phyloP scores from a whole-genome alignment of 2,888 invertebrate species.

The Monopis laevigella region DNA sequence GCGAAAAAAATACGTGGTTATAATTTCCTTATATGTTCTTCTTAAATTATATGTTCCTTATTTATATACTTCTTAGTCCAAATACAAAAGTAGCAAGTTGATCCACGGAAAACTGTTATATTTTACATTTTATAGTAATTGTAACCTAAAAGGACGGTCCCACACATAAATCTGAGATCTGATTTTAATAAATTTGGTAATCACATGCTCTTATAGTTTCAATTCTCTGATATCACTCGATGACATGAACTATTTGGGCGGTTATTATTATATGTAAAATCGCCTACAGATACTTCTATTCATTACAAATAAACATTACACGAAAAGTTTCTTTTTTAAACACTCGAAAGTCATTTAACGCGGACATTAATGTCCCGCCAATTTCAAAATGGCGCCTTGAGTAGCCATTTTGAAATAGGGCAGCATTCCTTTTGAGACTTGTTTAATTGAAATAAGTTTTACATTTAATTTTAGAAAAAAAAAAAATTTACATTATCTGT shows the following conservation, averaged over 20 bases:
- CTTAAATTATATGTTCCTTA: too few relatives aligned
- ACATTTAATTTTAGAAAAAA: too few relatives aligned
- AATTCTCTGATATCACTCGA: constrained; percentile 11
- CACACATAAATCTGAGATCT: constrained; percentile 60
- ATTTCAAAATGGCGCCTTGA: too few relatives aligned
- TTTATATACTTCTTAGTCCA: too few relatives aligned
- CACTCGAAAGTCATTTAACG: too few relatives aligned
- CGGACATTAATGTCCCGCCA: too few relatives aligned
- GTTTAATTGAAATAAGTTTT: not conserved
- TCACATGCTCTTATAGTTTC: constrained; percentile 5
- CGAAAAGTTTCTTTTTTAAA: not conserved
- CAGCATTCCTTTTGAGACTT: not conserved
- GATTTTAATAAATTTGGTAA: constrained; percentile 40
- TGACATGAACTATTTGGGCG: not conserved
- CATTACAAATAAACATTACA: too few relatives aligned
- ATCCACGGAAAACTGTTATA: not conserved
- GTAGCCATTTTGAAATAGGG: not conserved
- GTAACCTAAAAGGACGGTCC: constrained; percentile 62
- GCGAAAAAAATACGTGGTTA: too few relatives aligned
- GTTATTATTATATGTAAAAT: not conserved
- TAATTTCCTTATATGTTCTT: too few relatives aligned
- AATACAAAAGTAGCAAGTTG: too few relatives aligned
- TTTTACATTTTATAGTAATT: constrained; percentile 6
- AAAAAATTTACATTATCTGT: too few relatives aligned
- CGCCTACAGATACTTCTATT: too few relatives aligned